Conservation (phyloP, 2,113 vertebrate genomes). For the Macaca mulatta region DNA sequence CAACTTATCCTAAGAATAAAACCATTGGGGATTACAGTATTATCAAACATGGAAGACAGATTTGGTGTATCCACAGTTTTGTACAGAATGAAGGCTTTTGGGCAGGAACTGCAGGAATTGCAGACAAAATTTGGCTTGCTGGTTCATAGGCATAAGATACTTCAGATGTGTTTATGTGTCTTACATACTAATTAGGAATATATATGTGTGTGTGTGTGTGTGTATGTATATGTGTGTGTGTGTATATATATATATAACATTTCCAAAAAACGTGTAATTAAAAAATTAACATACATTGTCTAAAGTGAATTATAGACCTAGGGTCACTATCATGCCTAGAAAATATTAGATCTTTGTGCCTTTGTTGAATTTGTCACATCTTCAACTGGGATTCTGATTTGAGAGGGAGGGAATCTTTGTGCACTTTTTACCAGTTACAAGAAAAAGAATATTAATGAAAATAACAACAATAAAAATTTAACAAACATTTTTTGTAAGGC, state of each 20-base stretch:
- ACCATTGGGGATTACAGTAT: neutral
- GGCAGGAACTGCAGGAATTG: neutral
- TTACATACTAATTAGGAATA: neutral
- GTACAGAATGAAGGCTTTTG: neutral
- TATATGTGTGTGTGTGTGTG: rapidly evolving
- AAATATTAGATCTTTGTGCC: neutral
- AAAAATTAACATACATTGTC: neutral
- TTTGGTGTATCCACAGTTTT: neutral
- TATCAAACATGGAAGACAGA: neutral
- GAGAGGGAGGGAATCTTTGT: neutral
- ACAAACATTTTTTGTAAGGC: neutral
- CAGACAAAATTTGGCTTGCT: neutral
- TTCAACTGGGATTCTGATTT: neutral
- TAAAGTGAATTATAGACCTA: neutral
- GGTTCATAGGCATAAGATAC: neutral
- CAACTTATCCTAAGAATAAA: neutral
- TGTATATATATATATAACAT: neutral
- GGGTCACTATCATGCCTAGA: neutral
- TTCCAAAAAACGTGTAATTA: neutral
- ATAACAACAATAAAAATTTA: neutral
- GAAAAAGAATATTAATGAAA: neutral
- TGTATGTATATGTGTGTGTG: neutral
- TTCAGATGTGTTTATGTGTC: neutral
- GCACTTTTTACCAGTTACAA: neutral
- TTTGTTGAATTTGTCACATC: neutral